Conservation (phyloP, 53 echinoderm and acorn worm species). For the Luidia sarsii region DNA sequence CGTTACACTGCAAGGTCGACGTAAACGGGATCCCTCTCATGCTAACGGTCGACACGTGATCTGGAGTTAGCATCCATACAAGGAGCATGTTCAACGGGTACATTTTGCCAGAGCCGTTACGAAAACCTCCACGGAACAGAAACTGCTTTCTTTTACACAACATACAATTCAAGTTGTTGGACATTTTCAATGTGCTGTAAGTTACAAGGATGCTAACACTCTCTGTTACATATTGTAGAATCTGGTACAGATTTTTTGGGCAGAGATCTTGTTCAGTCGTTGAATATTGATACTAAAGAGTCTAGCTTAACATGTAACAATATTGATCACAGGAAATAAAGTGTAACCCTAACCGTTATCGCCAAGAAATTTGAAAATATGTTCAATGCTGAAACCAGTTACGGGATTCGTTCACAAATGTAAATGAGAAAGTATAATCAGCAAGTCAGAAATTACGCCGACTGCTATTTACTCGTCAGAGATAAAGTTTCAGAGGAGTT, state of each 20-base stretch:
- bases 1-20: background rate
- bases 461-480: conserved; percentile 47
- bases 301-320: conserved; percentile 11
- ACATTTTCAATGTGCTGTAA: conserved; percentile 16
- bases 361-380: background rate
- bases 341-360: background rate
- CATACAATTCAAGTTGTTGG: background rate
- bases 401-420: conserved; percentile 19
- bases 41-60: conserved; percentile 10
- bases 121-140: conserved; percentile 1
- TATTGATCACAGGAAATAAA: background rate
- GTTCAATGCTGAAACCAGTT: conserved; percentile 1
- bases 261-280: conserved; percentile 21
- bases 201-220: conserved; percentile 3
- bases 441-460: conserved; percentile 21
- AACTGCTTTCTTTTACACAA: background rate
- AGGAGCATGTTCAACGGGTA: conserved; percentile 6
- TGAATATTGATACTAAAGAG: conserved; percentile 15
- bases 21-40: background rate
- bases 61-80: conserved; percentile 7
- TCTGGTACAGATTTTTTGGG: conserved; percentile 13
- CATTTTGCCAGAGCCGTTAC: background rate
- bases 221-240: conserved; percentile 6
- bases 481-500: conserved; percentile 63
- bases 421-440: conserved; percentile 25